These are phyloP conservation scores for Menidia menidia DNA, from an alignment of 2,797 vertebrate genomes.

Conservation along the genomic window DNA sequence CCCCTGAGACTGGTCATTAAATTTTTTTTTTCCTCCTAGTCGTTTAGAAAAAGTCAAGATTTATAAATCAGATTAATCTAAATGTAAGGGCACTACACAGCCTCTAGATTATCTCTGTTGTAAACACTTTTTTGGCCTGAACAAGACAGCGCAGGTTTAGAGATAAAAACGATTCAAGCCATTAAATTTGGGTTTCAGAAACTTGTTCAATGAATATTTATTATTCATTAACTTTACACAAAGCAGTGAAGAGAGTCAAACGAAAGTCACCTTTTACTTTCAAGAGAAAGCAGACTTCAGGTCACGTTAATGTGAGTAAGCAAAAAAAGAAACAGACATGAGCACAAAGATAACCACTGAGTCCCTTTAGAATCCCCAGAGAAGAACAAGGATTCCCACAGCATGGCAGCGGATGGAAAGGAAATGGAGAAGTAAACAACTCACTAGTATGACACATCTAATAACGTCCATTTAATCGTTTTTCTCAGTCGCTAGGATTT, in stretches of 20 bases:
- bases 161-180: background rate
- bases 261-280: too few relatives aligned
- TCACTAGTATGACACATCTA: constrained; percentile 49
- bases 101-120: too few relatives aligned
- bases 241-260: too few relatives aligned
- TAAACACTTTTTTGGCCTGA: too few relatives aligned
- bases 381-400: constrained; percentile 32
- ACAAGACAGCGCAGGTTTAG: background rate
- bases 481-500: constrained; percentile 7
- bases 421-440: constrained; percentile 50
- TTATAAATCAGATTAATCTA: too few relatives aligned
- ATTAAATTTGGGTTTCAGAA: too few relatives aligned
- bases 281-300: background rate
- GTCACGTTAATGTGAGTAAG: constrained; percentile 2
- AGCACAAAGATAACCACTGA: constrained; percentile 21
- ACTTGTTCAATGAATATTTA: too few relatives aligned
- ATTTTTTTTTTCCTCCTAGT: too few relatives aligned
- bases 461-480: constrained; percentile 30
- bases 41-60: too few relatives aligned
- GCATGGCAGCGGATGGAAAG: constrained; percentile 26
- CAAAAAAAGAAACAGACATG: background rate
- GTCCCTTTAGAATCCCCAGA: constrained; percentile 12
- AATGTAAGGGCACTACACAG: too few relatives aligned
- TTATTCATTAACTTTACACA: too few relatives aligned
- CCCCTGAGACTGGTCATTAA: too few relatives aligned